Evolutionary conservation across 92 coral and sea anemone genomes (phyloP).

Genomic region (Phenganax subtilis): DNA sequence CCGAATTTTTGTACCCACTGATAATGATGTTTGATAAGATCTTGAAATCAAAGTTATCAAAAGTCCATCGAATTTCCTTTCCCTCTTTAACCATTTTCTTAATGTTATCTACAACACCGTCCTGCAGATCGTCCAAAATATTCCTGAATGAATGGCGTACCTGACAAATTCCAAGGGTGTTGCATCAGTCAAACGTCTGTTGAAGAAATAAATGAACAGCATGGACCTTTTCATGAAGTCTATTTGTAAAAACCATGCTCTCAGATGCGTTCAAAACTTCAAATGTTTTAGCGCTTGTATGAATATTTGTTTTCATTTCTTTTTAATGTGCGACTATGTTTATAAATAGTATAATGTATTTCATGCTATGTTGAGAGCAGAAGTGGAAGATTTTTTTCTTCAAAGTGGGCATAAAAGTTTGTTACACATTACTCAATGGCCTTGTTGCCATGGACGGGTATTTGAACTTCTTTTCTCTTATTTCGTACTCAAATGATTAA

Average conservation of each 20-base stretch:
- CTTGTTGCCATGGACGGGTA: background rate
- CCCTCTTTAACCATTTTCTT: constrained; percentile 39
- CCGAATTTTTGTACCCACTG: constrained; percentile 46
- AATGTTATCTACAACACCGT: background rate
- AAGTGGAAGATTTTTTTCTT: too few relatives aligned
- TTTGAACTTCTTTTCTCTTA: too few relatives aligned
- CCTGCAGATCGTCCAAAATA: constrained; percentile 44
- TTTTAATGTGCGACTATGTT: too few relatives aligned
- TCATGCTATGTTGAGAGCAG: too few relatives aligned
- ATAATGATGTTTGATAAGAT: constrained; percentile 43
- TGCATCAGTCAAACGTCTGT: constrained; percentile 44
- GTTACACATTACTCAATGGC: background rate
- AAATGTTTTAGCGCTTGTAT: too few relatives aligned
- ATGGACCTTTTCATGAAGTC: background rate
- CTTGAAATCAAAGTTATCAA: constrained; percentile 52
- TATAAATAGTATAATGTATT: too few relatives aligned
- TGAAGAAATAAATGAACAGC: background rate
- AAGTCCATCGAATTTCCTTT: constrained; percentile 25
- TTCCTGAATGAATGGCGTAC: constrained; percentile 25
- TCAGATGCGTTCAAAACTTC: too few relatives aligned
- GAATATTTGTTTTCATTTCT: too few relatives aligned
- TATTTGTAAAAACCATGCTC: constrained; percentile 25
- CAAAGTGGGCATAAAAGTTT: too few relatives aligned
- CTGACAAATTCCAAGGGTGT: constrained; percentile 40
- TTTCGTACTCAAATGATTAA: too few relatives aligned